These are phyloP conservation scores for Rhyacichthys aspro DNA, from an alignment of 2,797 vertebrate genomes.

Conservation along the genomic window DNA sequence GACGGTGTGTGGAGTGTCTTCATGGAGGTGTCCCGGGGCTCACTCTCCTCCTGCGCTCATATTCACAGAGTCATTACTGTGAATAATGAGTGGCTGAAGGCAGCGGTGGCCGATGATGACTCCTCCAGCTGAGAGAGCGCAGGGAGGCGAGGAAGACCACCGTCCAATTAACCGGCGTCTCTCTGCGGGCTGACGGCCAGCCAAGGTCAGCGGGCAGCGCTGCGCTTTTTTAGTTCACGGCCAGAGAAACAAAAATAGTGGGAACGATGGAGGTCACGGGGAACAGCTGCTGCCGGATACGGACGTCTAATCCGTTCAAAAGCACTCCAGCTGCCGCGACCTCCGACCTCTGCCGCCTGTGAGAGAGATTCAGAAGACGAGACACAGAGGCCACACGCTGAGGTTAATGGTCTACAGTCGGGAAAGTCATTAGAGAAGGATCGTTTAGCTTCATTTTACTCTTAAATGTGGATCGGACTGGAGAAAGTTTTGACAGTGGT, in stretches of 20 bases:
- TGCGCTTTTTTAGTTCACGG: slow-evolving; percentile 32
- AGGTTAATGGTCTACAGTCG: no score
- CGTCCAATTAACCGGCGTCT: slow-evolving; percentile 66
- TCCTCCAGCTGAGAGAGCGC: slow-evolving; percentile 45
- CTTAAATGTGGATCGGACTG: no score
- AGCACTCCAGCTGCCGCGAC: slow-evolving; percentile 17
- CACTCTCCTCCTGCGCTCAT: slow-evolving; percentile 30
- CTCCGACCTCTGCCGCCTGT: slow-evolving; percentile 12
- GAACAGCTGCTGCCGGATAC: slow-evolving; percentile 50
- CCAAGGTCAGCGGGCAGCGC: slow-evolving; percentile 40
- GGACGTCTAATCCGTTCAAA: slow-evolving; percentile 40
- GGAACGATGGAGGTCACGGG: slow-evolving; percentile 51
- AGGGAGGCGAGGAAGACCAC: slow-evolving; percentile 32
- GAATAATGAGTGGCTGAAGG: slow-evolving; percentile 71
- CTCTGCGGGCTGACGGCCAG: slow-evolving; percentile 33
- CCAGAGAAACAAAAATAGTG: neutral
- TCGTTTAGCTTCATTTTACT: no score
- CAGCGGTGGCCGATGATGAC: slow-evolving; percentile 55
- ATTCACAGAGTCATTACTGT: slow-evolving; percentile 59
- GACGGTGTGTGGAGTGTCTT: no score
- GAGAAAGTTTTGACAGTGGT: no score
- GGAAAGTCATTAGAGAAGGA: no score
- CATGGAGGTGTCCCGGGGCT: no score
- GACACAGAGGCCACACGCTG: neutral
- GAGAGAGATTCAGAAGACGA: neutral